These are phyloP conservation scores for Morinoia aosen DNA, from an alignment of 2,888 invertebrate species.

Conservation along the genomic window DNA sequence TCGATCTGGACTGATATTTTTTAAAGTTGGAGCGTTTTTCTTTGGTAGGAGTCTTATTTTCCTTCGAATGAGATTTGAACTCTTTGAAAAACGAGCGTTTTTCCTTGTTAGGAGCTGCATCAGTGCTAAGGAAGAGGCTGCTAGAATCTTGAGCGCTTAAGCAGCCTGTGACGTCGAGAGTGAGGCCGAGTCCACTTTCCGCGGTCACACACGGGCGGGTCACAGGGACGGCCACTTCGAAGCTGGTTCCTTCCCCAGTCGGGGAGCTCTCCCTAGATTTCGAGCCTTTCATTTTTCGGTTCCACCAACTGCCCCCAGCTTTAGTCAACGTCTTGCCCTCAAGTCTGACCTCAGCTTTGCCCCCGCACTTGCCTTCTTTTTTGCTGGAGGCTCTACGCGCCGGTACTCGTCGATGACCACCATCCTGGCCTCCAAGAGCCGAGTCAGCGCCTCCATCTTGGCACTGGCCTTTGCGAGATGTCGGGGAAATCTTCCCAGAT, in stretches of 20 bases:
- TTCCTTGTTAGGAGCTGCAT: slow-evolving; percentile 53
- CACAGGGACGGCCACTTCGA: neutral
- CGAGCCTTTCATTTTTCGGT: slow-evolving; percentile 41
- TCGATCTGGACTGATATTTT: slow-evolving; percentile 33
- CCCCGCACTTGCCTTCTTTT: slow-evolving; percentile 25
- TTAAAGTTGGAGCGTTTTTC: slow-evolving; percentile 44
- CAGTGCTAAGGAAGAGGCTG: slow-evolving; percentile 14
- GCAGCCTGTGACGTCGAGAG: neutral
- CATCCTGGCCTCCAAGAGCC: slow-evolving; percentile 55
- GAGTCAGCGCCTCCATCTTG: slow-evolving; percentile 60
- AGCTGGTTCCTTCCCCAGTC: slow-evolving; percentile 17
- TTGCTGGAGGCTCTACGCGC: slow-evolving; percentile 36
- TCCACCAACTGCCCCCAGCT: slow-evolving; percentile 27
- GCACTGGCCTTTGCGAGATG: slow-evolving; percentile 54
- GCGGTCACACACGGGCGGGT: neutral
- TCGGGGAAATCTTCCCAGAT: slow-evolving; percentile 64
- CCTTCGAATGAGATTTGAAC: slow-evolving; percentile 36
- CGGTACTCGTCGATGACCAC: neutral
- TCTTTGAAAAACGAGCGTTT: slow-evolving; percentile 54
- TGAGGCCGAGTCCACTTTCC: neutral
- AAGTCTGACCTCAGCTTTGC: slow-evolving; percentile 29
- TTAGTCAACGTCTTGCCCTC: slow-evolving; percentile 14
- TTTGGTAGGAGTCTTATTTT: slow-evolving; percentile 55
- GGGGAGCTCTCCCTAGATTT: slow-evolving; percentile 42
- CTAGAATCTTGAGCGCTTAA: neutral